Evolutionary conservation across 2,888 invertebrate genomes (phyloP), one percentile per base, ranked within the genome.

Genomic region (Nymphalis polychloros): DNA sequence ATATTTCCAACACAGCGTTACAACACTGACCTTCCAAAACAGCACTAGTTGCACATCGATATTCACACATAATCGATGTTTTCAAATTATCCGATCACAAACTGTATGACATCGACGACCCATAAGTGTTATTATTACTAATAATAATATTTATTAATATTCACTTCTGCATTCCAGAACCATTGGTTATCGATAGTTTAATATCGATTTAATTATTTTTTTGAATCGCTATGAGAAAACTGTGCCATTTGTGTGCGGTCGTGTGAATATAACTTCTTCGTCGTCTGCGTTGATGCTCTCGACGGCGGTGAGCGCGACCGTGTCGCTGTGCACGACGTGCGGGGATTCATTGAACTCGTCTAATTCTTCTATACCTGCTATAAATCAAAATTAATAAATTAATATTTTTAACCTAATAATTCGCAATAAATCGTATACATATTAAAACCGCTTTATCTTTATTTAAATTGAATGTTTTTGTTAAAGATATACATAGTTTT

Each of bases 291-390:
- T 89, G 65, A 87, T 78, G 72, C 82, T 80, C 49, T 89, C 89
- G 0, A 87, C 86, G 0, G 87, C 75, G 1, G 91, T 88, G 5
- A 92, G 83, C 2, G 92, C 90, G 4, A 88, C 87, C 0, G 87
- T 90, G 74, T 92, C 92, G 77, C 92, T 87, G 81, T 93, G 93
- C 0, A 97, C 91, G n/a, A 97, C 96, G 84, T 97, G 97, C 0
- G 97, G 97, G 2, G 97, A 97, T 85, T 98, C 97, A 86, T 97
- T 97, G 86, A 97, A 97, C 86, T 97, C 97, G 79, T 97, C 97
- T 67, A 98, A 86, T 85, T 98, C 98, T 79, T 97, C 97, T 77
- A 95, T 93, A 73, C 95, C 95, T 80, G 84, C 92, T 92, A 84
- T 1, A 80, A 81, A 62, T 23, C 46, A 55, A 57, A 8, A 13